Evolutionary conservation across 1,140 invertebrate genomes (phyloP).

Genomic region (Limonius californicus): DNA sequence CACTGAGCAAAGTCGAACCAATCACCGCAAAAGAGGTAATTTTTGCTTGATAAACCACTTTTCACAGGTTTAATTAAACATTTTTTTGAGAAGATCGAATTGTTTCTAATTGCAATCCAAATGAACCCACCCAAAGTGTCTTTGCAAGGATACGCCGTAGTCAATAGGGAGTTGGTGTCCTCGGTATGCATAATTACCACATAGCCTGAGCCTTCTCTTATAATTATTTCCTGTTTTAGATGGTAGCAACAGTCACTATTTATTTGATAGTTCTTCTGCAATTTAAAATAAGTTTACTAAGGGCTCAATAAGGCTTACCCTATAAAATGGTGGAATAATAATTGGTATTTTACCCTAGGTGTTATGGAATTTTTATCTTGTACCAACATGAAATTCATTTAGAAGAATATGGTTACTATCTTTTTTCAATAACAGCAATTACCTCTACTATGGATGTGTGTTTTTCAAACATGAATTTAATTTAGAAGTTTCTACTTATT

Average conservation of each 20-base stretch:
- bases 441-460: too few species aligned
- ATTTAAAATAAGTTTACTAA: slow-evolving; percentile 53
- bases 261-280: slow-evolving; percentile 58
- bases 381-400: too few species aligned
- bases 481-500: too few species aligned
- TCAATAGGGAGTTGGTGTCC: slow-evolving; percentile 56
- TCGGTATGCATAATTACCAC: slow-evolving; percentile 46
- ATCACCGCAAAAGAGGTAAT: slow-evolving; percentile 54
- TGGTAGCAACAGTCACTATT: slow-evolving; percentile 55
- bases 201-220: slow-evolving; percentile 9
- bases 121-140: slow-evolving; percentile 62
- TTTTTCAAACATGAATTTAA: too few species aligned
- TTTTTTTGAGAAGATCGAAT: slow-evolving; percentile 51
- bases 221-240: slow-evolving; percentile 46
- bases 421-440: too few species aligned
- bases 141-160: slow-evolving; percentile 56
- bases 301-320: too few species aligned
- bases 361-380: too few species aligned
- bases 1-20: slow-evolving; percentile 51
- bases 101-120: slow-evolving; percentile 59
- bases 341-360: too few species aligned
- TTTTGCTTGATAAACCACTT: slow-evolving; percentile 4
- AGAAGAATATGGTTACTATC: too few species aligned
- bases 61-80: not conserved
- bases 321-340: too few species aligned